Conservation (phyloP, 2,888 invertebrate genomes). For the Punctoribates punctum region DNA sequence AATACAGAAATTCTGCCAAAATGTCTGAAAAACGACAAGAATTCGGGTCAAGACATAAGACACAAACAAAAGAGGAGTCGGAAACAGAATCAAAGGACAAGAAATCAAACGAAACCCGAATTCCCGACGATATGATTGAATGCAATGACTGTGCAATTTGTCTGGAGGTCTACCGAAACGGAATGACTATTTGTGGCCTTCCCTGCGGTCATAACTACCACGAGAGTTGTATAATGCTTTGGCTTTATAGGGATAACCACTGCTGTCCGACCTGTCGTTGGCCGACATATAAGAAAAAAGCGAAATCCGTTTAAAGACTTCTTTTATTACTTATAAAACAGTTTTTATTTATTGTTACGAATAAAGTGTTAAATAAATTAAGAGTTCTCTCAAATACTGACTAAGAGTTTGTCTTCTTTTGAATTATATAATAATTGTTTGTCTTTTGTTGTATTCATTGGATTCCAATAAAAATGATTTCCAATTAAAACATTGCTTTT, state of each 20-base stretch:
- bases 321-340: background rate
- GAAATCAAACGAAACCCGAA: background rate
- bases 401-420: background rate
- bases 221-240: conserved; percentile 57
- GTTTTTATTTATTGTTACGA: background rate
- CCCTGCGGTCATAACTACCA: conserved; percentile 60
- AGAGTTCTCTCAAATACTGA: background rate
- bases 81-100: conserved; percentile 40
- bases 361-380: background rate
- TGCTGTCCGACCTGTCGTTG: conserved; percentile 60
- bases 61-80: background rate
- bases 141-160: conserved; percentile 58
- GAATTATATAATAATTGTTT: background rate
- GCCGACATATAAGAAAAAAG: conserved; percentile 56
- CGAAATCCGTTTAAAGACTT: background rate
- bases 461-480: too few relatives aligned
- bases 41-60: background rate
- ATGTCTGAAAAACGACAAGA: background rate
- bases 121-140: conserved; percentile 53
- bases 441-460: too few relatives aligned
- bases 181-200: conserved; percentile 56
- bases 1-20: background rate
- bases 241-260: conserved; percentile 58
- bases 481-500: too few relatives aligned
- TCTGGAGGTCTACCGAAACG: conserved; percentile 55